Conservation (phyloP, 2,113 vertebrate genomes). For the Phasianus colchicus region DNA sequence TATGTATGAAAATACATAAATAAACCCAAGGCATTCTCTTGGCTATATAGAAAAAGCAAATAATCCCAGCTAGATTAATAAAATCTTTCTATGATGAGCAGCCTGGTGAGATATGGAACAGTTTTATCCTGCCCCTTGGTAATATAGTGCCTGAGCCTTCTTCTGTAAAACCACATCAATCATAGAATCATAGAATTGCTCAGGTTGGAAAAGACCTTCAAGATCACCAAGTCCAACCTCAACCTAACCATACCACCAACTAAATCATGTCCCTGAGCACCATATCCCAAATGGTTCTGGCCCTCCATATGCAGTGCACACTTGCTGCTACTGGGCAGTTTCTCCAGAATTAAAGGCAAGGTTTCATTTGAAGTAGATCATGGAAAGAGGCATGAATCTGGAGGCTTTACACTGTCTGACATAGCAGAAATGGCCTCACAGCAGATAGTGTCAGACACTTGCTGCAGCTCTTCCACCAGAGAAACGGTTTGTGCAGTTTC, state of each 20-base stretch:
- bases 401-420: not conserved
- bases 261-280: too few relatives aligned
- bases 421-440: not conserved
- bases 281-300: not conserved
- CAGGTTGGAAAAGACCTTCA: too few relatives aligned
- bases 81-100: not conserved
- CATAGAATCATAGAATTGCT: too few relatives aligned
- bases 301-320: not conserved
- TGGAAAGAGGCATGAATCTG: not conserved
- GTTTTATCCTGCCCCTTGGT: not conserved
- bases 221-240: too few relatives aligned
- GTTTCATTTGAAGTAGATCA: not conserved
- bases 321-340: not conserved
- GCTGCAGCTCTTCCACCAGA: not conserved
- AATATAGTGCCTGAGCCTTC: not conserved
- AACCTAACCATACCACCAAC: too few relatives aligned
- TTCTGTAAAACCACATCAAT: not conserved
- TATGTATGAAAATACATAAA: not conserved
- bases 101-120: not conserved
- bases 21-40: not conserved
- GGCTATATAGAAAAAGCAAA: not conserved
- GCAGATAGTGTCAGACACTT: not conserved
- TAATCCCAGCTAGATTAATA: not conserved
- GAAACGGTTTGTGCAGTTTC: constrained; percentile 10
- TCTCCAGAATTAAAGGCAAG: not conserved